Base-by-base conservation (phyloP, 2,888 invertebrate genomes). In the Eupithecia vulgata region DNA sequence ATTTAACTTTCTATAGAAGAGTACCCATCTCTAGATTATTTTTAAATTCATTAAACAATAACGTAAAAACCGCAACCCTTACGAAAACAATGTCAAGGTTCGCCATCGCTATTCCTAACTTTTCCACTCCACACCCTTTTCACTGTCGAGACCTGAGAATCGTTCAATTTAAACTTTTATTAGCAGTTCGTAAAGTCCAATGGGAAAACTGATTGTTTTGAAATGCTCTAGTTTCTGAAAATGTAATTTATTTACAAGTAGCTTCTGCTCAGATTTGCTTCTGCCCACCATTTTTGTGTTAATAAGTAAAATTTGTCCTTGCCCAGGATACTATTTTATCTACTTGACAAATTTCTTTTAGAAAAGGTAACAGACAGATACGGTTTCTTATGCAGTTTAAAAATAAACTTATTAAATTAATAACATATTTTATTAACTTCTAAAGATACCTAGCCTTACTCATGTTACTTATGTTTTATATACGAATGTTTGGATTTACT, bases 81-180 rank as follows among this genome's bases (percentile, higher is more conserved):
- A 37, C 10, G 70, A 59, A 71, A 69, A 72, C 67, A 73, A 74
- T 76, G 67, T 74, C 67, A 67, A 70, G 17, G 62, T n/a, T 37
- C 17, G 66, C 66, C 25, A 73, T 68, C 71, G 68, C 48, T 65
- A 68, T 76, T 76, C 70, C 40, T 17, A 73, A 77, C 73, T 75
- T 77, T 75, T 68, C 70, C 52, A 64, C 62, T 62, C 35, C 35
- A 76, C 30, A 30, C 78, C 77, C 77, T 71, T 77, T 72, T 78
- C 76, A 77, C 75, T 78, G 80, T 78, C 80, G 68, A 65, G 70
- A 70, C 70, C 73, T 74, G 74, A 69, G 71, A 68, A 69, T 52
- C 67, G 72, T 65, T 74, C 69, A 17, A 74, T 74, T 70, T 69
- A 62, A 73, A 73, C 67, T 74, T 75, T 75, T n/a, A 64, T 15